A percentile compares a stretch with the other conserved stretches of the same genome.
Conservation (phyloP, 2,797 vertebrate species). For the Bryconaethiops microstoma region DNA sequence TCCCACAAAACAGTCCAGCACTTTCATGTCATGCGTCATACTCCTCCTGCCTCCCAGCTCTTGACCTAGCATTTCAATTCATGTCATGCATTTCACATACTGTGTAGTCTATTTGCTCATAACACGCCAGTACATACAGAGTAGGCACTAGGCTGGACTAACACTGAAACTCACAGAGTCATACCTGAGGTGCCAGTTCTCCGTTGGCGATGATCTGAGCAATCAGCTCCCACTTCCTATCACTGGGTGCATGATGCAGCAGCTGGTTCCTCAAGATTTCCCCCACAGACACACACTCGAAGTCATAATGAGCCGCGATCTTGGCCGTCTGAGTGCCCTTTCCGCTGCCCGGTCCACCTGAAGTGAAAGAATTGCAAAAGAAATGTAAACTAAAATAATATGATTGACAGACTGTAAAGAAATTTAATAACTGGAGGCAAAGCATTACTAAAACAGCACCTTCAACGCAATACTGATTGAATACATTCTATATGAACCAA, state of each 20-base stretch:
- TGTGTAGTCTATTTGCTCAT: background rate
- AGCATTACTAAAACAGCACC: background rate
- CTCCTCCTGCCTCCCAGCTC: too few relatives aligned
- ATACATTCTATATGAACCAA: background rate
- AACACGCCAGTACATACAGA: background rate
- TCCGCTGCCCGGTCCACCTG: constrained; percentile 74
- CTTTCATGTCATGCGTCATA: background rate
- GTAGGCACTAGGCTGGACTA: too few relatives aligned
- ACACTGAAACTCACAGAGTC: background rate
- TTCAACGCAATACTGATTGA: background rate
- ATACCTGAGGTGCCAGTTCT: constrained; percentile 67
- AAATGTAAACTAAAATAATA: background rate
- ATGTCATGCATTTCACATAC: too few relatives aligned
- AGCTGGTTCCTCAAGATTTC: constrained; percentile 73
- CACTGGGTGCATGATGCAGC: constrained; percentile 61
- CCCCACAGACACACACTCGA: constrained; percentile 69
- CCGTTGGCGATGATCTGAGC: constrained; percentile 75
- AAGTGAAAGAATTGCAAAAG: background rate
- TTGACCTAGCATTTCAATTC: too few relatives aligned
- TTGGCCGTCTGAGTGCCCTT: constrained; percentile 74
- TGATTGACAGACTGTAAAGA: background rate
- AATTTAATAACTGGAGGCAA: background rate
- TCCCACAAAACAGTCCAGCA: background rate
- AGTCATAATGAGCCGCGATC: constrained; percentile 67
- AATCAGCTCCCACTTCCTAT: constrained; percentile 75